Base-by-base conservation (phyloP, 2,888 invertebrate species). In the Microdon myrmicae region DNA sequence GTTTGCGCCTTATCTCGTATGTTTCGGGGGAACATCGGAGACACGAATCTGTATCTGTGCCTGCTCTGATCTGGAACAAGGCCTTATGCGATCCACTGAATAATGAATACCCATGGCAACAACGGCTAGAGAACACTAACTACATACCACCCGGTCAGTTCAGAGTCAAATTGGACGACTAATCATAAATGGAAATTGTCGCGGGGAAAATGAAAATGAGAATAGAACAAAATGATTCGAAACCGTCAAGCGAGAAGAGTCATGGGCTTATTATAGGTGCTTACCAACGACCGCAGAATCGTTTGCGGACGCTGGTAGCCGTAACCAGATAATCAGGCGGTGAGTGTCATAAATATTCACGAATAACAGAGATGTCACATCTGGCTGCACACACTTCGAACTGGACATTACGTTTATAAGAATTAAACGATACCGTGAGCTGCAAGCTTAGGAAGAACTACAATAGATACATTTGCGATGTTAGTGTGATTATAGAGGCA, bases 311-410 rank as follows among this genome's bases (percentile, higher is more conserved):
- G 56, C 64, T 49, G 45, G 64, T 56, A 64, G 51, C 47, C 26
- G 54, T 49, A 61, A 54, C 56, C 51, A 45, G 53, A 61, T 55
- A 61, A 61, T 55, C 25, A 55, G 54, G 48, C 54, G 60, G 44
- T 32, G 48, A 58, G 44, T 58, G 66, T 66, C 66, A 66, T 66
- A 58, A 66, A 66, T 66, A 58, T 59, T 66, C 66, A 58, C 53
- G 6, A 66, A 58, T 66, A 58, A 58, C 66, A 10, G 43, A 66
- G 54, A 66, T 53, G 66, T 66, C 66, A 66, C 66, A 66, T 53
- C 48, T 66, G 41, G 66, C 34, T 66, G 66, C 37, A 28, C 64
- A 51, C 45, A 43, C 32, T 39, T 8, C 22, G 22, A 6, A 8
- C 8, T 22, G 5, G 22, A 6, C 8, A 22, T 22, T 8, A n/a